These are phyloP conservation scores for Aphidius colemani DNA, from an alignment of 2,888 invertebrate genomes.

Conservation along the genomic window DNA sequence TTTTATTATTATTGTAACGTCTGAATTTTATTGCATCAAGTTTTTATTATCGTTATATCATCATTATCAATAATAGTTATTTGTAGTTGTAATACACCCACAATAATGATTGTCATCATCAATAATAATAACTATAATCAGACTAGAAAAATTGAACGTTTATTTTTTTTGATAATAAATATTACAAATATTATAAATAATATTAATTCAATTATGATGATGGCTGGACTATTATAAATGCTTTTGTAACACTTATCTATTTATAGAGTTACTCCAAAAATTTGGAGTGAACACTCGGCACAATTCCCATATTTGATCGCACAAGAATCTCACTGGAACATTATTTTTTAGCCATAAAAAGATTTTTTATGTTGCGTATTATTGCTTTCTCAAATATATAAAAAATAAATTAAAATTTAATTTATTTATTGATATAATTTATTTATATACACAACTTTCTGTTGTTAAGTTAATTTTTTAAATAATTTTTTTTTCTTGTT, in stretches of 20 bases:
- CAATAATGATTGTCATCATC: too few relatives aligned
- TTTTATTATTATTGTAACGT: background rate
- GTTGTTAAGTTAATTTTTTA: background rate
- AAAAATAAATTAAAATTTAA: background rate
- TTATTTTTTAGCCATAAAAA: conserved; percentile 37
- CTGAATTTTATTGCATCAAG: background rate
- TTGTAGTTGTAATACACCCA: background rate
- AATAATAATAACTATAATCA: too few relatives aligned
- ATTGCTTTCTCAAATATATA: conserved; percentile 7
- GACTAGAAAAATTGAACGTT: too few relatives aligned
- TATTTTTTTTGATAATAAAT: too few relatives aligned
- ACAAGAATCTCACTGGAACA: conserved; percentile 28
- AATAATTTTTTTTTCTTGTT: conserved; percentile 1
- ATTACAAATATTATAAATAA: background rate
- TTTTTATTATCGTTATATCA: background rate
- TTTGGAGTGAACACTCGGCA: conserved; percentile 42
- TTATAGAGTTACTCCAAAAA: conserved; percentile 39
- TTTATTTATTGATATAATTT: background rate
- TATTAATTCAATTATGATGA: background rate
- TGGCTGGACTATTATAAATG: conserved; percentile 20
- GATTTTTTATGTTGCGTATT: background rate
- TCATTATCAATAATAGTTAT: background rate
- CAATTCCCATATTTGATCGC: conserved; percentile 48
- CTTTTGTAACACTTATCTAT: conserved; percentile 17
- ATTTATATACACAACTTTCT: background rate